Conservation (phyloP, 1,140 invertebrate genomes). For the Phymastichus coffea region DNA sequence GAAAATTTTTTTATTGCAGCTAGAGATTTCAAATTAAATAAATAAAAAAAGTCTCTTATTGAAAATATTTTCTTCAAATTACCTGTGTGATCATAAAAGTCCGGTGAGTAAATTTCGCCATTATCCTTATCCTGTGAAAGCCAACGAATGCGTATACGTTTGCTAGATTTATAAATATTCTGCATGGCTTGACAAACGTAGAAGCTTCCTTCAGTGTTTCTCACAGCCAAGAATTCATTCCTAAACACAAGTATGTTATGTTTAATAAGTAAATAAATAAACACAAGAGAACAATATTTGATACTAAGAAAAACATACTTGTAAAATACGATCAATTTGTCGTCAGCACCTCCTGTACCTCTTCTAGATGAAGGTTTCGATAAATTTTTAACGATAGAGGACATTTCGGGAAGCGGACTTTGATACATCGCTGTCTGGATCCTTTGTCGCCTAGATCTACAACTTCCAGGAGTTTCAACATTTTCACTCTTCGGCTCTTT, state of each 20-base stretch:
- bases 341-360: slow-evolving; percentile 56
- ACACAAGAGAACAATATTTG: not conserved
- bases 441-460: slow-evolving; percentile 61
- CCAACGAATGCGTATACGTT: slow-evolving; percentile 87
- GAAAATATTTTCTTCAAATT: too few species aligned
- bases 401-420: slow-evolving; percentile 75
- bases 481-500: slow-evolving; percentile 45
- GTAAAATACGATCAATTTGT: slow-evolving; percentile 82
- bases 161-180: slow-evolving; percentile 82
- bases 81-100: slow-evolving; percentile 88
- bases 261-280: slow-evolving; percentile 14
- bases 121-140: slow-evolving; percentile 71
- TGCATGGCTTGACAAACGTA: slow-evolving; percentile 89
- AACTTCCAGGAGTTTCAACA: slow-evolving; percentile 31
- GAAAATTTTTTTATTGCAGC: too few species aligned
- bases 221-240: slow-evolving; percentile 86
- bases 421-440: slow-evolving; percentile 78
- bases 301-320: slow-evolving; percentile 61
- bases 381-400: slow-evolving; percentile 70
- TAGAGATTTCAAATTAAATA: too few species aligned
- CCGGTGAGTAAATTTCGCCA: slow-evolving; percentile 79
- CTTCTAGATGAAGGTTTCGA: slow-evolving; percentile 58
- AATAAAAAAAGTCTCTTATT: too few species aligned
- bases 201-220: slow-evolving; percentile 85
- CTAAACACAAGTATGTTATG: slow-evolving; percentile 54